Conservation (phyloP, 2,797 vertebrate species). For the Coregonus sp. region DNA sequence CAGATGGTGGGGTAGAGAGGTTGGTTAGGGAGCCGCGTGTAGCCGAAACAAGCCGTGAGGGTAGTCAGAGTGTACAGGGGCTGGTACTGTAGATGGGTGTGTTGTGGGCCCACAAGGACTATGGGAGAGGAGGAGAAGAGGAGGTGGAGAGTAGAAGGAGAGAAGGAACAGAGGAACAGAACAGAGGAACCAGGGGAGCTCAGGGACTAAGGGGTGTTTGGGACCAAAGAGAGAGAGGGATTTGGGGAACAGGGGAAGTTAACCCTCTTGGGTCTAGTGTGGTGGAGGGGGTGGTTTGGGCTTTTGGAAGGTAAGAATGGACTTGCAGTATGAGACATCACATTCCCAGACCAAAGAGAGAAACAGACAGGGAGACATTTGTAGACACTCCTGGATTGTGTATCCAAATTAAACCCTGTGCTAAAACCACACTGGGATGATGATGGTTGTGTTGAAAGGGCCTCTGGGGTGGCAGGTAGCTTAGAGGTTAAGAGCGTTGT, state of each 20-base stretch:
- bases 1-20: slow-evolving; percentile 63
- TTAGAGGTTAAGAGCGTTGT: no score
- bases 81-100: slow-evolving; percentile 32
- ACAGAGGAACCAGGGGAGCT: slow-evolving; percentile 61
- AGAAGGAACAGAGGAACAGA: no score
- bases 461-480: no score
- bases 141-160: no score
- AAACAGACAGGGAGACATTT: not conserved
- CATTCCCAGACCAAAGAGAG: not conserved
- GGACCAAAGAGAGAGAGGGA: slow-evolving; percentile 29
- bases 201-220: slow-evolving; percentile 66
- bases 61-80: slow-evolving; percentile 26
- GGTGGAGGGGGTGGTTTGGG: slow-evolving; percentile 34
- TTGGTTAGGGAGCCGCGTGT: not conserved
- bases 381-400: no score
- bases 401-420: no score
- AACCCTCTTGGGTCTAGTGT: no score
- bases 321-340: not conserved
- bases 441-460: no score
- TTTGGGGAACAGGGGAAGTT: no score
- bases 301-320: slow-evolving; percentile 56
- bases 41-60: slow-evolving; percentile 56
- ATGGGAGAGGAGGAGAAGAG: slow-evolving; percentile 41
- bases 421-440: no score
- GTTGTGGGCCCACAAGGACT: slow-evolving; percentile 45